Evolutionary conservation across 2,113 vertebrate genomes (phyloP).

Genomic region (Tonatia bakeri): DNA sequence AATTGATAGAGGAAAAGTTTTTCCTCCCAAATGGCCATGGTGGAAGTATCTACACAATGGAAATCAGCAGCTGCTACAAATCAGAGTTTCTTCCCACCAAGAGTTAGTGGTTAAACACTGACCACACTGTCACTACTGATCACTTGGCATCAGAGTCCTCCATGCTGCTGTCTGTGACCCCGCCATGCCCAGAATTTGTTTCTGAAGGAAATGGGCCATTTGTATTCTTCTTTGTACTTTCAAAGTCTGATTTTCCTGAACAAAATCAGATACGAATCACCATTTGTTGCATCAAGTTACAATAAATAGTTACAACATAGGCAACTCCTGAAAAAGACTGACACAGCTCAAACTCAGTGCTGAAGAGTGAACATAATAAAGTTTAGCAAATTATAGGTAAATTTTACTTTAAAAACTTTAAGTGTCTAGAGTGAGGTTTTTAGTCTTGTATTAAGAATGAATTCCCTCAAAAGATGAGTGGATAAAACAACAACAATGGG

Average conservation of each 20-base stretch:
- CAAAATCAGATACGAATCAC: background rate
- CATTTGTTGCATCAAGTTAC: background rate
- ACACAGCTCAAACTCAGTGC: background rate
- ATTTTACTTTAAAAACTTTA: background rate
- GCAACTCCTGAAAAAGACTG: background rate
- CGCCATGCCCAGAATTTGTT: background rate
- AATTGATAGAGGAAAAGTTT: background rate
- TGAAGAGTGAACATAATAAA: background rate
- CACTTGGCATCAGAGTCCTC: background rate
- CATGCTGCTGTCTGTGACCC: background rate
- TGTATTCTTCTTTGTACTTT: background rate
- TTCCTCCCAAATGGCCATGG: background rate
- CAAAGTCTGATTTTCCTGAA: background rate
- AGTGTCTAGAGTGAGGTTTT: background rate
- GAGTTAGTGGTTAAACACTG: background rate
- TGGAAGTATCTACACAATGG: background rate
- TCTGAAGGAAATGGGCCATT: background rate
- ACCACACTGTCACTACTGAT: background rate
- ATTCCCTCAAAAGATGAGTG: background rate
- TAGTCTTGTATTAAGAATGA: conserved; percentile 1
- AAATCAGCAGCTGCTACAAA: background rate
- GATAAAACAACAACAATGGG: too few relatives aligned
- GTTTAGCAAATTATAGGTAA: background rate
- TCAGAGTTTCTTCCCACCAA: background rate
- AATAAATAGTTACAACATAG: background rate